Conservation (phyloP, 2,888 invertebrate species). For the Atethmia centrago region DNA sequence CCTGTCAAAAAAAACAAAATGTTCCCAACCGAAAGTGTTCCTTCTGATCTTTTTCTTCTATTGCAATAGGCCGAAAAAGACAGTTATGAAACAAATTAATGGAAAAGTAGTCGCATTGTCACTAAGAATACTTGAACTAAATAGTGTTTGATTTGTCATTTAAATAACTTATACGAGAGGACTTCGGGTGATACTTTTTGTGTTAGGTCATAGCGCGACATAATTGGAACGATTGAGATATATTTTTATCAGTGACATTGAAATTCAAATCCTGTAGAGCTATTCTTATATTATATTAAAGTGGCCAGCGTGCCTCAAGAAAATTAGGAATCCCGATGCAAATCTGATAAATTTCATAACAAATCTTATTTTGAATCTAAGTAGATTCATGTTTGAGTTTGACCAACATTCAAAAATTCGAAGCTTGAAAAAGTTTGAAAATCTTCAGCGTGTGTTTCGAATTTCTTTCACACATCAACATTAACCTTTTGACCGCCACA, state of each 20-base stretch:
- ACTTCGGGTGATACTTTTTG: not conserved
- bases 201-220: too few species aligned
- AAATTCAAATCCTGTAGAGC: not conserved
- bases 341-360: too few species aligned
- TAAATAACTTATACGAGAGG: not conserved
- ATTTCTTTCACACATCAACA: too few species aligned
- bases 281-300: too few species aligned
- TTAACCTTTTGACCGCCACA: too few species aligned
- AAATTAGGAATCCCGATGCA: too few species aligned
- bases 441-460: too few species aligned
- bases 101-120: not conserved
- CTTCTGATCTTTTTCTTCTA: slow-evolving; percentile 16
- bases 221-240: not conserved
- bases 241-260: not conserved
- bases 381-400: too few species aligned
- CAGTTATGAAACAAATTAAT: slow-evolving; percentile 7
- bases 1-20: not conserved
- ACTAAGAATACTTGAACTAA: slow-evolving; percentile 1
- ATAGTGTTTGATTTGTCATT: not conserved
- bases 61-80: not conserved
- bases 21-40: not conserved
- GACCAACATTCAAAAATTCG: too few species aligned
- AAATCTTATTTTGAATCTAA: too few species aligned
- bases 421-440: too few species aligned
- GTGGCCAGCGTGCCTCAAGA: too few species aligned